Evolutionary conservation across 2,797 vertebrate genomes (phyloP), one percentile per base, ranked within the genome.

Genomic region (Monodelphis domestica): DNA sequence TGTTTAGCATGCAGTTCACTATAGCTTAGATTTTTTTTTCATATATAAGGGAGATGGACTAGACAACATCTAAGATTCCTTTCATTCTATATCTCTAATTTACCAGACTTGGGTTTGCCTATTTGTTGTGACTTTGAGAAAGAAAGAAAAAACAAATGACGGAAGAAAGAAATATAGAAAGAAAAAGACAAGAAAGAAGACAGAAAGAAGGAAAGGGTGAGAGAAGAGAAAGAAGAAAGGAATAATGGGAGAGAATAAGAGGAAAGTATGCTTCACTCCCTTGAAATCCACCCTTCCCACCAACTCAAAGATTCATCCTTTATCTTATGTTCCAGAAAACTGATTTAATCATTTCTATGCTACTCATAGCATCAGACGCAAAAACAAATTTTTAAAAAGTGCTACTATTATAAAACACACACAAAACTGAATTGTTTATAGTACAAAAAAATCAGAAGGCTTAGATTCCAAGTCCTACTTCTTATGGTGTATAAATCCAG

Each of bases 251-350:
- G 52, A 91, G 7, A 29, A 89, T 90, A n/a, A 93, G 88, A 56
- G 38, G 91, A 91, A 33, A 57, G 17, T 24, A 95, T 53, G 3
- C 28, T 52, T 93, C 90, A 5, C 53, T 89, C 50, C 26, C 90
- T 90, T 91, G n/a, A 17, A 50, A 92, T 56, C 89, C 52, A 90
- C 45, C 87, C 88, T 9, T 84, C 53, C 55, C 55, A 91, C 50
- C 59, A 87, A 91, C 45, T 38, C 54, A 95, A 93, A 89, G 54
- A 6, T 50, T 94, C 89, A n/a, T 50, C 38, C 26, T 38, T 50
- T 50, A 50, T 26, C 45, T 10, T 26, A 28, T 84, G 70, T 84
- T 84, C 38, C 21, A 50, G 70, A 45, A 84, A 50, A 50, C 84
- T 45, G 70, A 50, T 84, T 9, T 84, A 26, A 84, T 84, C 9